Evolutionary conservation across 2,888 invertebrate species (phyloP).

Genomic region (Alloplasta piceator): DNA sequence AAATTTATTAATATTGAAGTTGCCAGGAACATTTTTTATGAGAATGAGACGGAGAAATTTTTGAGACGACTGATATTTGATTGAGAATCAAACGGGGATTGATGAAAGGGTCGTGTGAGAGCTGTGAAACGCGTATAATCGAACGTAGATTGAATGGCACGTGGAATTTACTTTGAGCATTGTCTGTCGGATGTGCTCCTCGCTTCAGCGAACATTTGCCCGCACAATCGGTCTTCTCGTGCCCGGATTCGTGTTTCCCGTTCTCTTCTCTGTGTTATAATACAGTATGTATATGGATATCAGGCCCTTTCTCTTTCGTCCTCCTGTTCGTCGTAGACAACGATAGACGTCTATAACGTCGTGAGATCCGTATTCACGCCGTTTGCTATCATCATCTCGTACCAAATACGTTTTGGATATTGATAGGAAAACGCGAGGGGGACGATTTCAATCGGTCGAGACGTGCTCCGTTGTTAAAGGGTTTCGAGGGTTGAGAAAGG

Average conservation of each 20-base stretch:
- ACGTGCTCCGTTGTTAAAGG: not conserved
- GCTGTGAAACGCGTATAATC: not conserved
- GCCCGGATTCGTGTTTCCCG: constrained; percentile 12
- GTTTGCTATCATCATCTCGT: constrained; percentile 46
- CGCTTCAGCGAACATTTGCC: constrained; percentile 34
- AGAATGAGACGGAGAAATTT: not conserved
- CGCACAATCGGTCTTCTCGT: constrained; percentile 38
- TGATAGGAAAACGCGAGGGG: constrained; percentile 27
- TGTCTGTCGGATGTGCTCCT: constrained; percentile 15
- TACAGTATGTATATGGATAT: not conserved
- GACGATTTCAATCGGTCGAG: constrained; percentile 26
- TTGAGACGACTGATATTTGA: too few species aligned
- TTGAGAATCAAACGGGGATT: too few species aligned
- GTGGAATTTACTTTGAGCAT: constrained; percentile 27
- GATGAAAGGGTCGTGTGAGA: too few species aligned
- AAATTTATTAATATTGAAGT: too few species aligned
- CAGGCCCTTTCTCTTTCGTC: constrained; percentile 38
- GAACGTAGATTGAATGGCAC: not conserved
- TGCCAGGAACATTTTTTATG: not conserved
- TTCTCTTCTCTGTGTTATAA: not conserved
- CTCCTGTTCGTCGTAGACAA: constrained; percentile 20
- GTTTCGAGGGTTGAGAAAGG: too few species aligned
- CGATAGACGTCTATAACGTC: not conserved
- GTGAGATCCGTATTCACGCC: constrained; percentile 50
- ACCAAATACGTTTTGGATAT: constrained; percentile 29